Evolutionary conservation across 2,888 invertebrate genomes (phyloP), one percentile per base, ranked within the genome.

Genomic region (Odontothrips loti): DNA sequence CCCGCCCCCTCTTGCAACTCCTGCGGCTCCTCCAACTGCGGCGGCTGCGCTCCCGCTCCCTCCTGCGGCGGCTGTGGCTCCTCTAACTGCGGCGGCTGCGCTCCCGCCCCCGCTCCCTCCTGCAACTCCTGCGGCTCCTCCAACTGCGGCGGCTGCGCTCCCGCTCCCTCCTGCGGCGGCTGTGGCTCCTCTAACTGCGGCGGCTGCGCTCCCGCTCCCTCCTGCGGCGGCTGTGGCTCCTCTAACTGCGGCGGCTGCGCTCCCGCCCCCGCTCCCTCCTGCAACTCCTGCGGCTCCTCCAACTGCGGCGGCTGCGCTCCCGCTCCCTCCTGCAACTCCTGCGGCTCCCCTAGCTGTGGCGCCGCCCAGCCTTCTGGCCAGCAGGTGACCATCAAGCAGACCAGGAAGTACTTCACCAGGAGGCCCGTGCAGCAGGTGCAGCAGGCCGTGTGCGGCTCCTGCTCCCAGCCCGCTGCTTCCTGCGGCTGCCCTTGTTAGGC

Each of bases 401-500:
- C 68, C 68, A 75, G 68, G 68, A 75, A 75, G 68, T 27, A 27
- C 27, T n/a, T 27, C 27, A 27, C 23, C 23, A 75, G 27, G 68
- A 75, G 68, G 68, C 68, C 68, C 68, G 68, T 27, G 10, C 68
- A 75, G 68, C 68, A 75, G 68, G 23, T 15, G 51, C 20, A 20
- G 20, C 58, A 58, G 58, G 58, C 9, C 6, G 51, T 75, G 6
- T 75, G 68, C 68, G 27, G 27, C 68, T 27, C 68, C 68, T 75
- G 68, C 68, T 23, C 68, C 27, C 23, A 75, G 68, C 68, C 68
- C 68, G 68, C 68, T 75, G 58, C 58, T 0, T 58, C 58, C 58
- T 75, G 68, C 68, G 68, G 68, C 27, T 75, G 68, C 27, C 23
- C 68, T 75, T 75, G 68, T 75, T 75, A 75, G 27, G 68, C 23